phyloP scores from a whole-genome alignment of 2,888 invertebrate genomes.

The Ophonus ardosiacus region DNA sequence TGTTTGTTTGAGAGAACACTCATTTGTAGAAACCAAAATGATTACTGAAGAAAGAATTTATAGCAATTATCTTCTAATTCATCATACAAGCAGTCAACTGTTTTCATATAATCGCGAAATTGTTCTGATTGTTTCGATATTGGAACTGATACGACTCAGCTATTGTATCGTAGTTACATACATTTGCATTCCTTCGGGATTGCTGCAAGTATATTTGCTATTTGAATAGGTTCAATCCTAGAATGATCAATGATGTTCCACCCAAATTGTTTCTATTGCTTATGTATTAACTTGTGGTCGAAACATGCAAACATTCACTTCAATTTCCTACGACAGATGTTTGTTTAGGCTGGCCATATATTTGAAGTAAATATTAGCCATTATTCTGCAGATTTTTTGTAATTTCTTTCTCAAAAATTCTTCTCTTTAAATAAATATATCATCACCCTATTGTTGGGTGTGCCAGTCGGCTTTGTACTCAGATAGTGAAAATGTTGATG shows the following conservation, averaged over 20 bases:
- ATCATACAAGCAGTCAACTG: neutral
- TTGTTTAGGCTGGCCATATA: neutral
- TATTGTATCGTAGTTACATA: neutral
- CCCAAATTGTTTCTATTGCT: neutral
- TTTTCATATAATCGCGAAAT: neutral
- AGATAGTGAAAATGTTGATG: too few species aligned
- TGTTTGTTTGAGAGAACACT: too few species aligned
- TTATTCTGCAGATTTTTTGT: too few species aligned
- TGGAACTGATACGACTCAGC: neutral
- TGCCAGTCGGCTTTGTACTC: too few species aligned
- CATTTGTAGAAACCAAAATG: too few species aligned
- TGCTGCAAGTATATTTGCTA: neutral
- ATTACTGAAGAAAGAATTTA: too few species aligned
- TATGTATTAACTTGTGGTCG: neutral
- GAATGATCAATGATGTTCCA: neutral
- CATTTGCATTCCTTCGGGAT: neutral
- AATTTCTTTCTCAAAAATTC: too few species aligned
- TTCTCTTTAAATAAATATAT: too few species aligned
- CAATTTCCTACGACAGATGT: neutral
- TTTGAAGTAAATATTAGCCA: too few species aligned
- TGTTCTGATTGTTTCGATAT: neutral
- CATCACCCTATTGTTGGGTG: too few species aligned
- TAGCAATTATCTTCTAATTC: too few species aligned
- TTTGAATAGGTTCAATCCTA: conserved; percentile 10
- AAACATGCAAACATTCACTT: neutral